Conservation (phyloP, 1,140 invertebrate genomes). For the Lucilia cuprina region DNA sequence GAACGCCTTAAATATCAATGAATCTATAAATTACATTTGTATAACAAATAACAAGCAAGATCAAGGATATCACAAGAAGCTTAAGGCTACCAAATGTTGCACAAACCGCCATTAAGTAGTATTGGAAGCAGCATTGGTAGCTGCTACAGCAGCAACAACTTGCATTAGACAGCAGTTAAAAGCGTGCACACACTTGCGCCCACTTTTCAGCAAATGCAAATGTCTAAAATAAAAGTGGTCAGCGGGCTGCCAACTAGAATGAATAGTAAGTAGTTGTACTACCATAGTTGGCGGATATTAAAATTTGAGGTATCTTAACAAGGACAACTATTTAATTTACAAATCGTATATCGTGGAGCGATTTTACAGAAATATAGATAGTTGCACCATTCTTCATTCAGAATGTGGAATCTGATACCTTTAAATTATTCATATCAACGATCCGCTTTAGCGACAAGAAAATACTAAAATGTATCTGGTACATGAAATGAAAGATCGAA, state of each 20-base stretch:
- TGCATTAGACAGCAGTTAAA: background rate
- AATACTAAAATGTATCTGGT: too few species aligned
- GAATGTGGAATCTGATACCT: too few species aligned
- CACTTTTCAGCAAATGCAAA: slow-evolving; percentile 21
- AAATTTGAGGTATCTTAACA: too few species aligned
- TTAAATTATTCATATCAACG: too few species aligned
- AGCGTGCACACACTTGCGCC: slow-evolving; percentile 17
- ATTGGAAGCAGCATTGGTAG: background rate
- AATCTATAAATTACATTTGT: slow-evolving; percentile 37
- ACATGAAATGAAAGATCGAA: too few species aligned
- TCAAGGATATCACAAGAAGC: slow-evolving; percentile 27
- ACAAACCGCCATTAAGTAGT: background rate
- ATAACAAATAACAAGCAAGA: slow-evolving; percentile 25
- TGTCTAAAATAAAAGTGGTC: background rate
- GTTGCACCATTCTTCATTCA: too few species aligned
- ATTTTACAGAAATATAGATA: too few species aligned
- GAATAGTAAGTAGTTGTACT: background rate
- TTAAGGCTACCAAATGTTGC: slow-evolving; percentile 23
- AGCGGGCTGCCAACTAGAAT: background rate
- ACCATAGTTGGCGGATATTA: background rate
- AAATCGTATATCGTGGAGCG: too few species aligned
- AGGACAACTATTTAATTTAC: too few species aligned
- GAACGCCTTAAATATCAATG: slow-evolving; percentile 39
- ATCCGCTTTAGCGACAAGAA: too few species aligned
- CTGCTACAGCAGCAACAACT: background rate